phyloP scores from a whole-genome alignment of 64 coral and sea anemone genomes.

The Stichodactyla mertensii region DNA sequence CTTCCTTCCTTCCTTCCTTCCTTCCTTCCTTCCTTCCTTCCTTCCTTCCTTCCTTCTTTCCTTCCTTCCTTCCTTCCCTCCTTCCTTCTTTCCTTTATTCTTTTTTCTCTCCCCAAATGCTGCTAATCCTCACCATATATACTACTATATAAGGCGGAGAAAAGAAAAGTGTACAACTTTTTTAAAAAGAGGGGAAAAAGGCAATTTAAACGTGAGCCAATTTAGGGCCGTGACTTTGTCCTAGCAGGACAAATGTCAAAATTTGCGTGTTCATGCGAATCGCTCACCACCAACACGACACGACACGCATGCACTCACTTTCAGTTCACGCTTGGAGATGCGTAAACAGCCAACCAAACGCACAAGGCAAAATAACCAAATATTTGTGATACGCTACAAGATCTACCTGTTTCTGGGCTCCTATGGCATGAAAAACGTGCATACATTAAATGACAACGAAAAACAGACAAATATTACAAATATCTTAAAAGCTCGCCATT shows the following conservation, averaged over 20 bases:
- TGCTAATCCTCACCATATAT: no score
- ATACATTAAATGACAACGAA: background rate
- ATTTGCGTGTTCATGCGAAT: slow-evolving; percentile 1
- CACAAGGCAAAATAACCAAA: background rate
- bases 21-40: no score
- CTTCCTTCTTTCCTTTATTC: no score
- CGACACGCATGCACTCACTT: background rate
- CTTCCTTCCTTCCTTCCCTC: no score
- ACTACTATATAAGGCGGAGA: no score
- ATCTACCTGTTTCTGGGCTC: background rate
- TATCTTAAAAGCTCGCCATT: background rate
- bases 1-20: no score
- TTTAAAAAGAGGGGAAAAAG: no score
- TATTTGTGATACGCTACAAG: slow-evolving; percentile 5
- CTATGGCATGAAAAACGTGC: slow-evolving; percentile 6
- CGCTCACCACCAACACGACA: background rate
- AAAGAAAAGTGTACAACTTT: no score
- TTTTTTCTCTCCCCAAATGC: no score
- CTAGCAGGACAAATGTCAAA: background rate
- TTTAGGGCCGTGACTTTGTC: background rate
- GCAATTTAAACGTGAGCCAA: background rate
- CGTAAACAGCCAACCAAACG: background rate
- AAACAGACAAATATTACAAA: background rate
- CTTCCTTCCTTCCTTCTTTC: no score
- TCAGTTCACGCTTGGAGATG: slow-evolving; percentile 19